Evolutionary conservation across 1,140 invertebrate species (phyloP), one percentile per base, ranked within the genome.

Genomic region (Zaprionus vittiger): DNA sequence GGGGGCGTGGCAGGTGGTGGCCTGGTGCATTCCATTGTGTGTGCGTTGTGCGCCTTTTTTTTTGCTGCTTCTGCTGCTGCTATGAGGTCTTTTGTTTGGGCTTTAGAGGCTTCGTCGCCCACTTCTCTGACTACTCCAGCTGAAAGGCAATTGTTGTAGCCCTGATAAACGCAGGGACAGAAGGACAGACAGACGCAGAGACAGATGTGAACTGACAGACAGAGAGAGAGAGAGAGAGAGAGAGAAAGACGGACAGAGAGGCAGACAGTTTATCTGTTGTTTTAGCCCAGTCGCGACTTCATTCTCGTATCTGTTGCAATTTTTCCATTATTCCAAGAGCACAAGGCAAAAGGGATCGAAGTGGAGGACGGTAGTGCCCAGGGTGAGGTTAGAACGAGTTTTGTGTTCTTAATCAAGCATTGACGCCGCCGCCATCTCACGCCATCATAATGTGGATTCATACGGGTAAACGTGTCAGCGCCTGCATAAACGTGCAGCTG

Each of bases 321-420:
- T 83, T 86, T 87, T 86, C 77, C 77, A 86, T 87, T 86, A 86
- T 77, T 75, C 66, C 63, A 71, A 62, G 17, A 57, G 34, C 47
- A 14, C 37, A 5, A 38, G 37, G 41, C n/a, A 47, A 15, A 41
- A 38, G 37, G 37, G 37, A 34, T 11, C 9, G 37, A 38, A 38
- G 14, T 15, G 17, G 0, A 14, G 20, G 20, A 0, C 20, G 15
- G 3, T 7, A 4, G 47, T 11, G 20, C n/a, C 12, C 20, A 24
- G 47, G 24, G 47, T 24, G 47, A 22, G 47, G 47, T 20, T 24
- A 20, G 47, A 11, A 24, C 47, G 47, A 54, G 22, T 9, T 14
- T 14, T 70, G 41, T 63, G 73, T 55, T 72, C 68, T 79, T 76
- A 79, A 79, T 76, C 77, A 79, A 79, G 44, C 77, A 76, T 79